These are phyloP conservation scores for Actenoides lindsayi DNA, from an alignment of 2,113 vertebrate species.

Conservation along the genomic window DNA sequence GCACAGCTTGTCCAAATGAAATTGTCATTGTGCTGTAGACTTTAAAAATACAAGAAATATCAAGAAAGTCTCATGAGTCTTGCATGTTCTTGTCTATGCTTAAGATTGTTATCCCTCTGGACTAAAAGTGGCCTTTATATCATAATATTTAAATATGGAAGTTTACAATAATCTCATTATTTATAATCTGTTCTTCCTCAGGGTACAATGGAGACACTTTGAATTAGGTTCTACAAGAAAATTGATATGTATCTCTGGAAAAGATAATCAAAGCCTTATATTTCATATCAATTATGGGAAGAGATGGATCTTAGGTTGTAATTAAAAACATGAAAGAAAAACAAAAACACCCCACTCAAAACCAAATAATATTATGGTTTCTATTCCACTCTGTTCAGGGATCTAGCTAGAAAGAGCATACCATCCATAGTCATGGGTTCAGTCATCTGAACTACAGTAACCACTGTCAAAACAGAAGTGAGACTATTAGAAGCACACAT, in stretches of 20 bases:
- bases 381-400: neutral
- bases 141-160: neutral
- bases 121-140: neutral
- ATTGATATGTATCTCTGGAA: neutral
- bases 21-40: neutral
- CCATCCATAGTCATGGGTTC: neutral
- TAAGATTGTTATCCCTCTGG: neutral
- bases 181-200: neutral
- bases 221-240: neutral
- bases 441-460: neutral
- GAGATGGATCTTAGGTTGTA: neutral
- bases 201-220: neutral
- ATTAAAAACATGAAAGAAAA: neutral
- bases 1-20: neutral
- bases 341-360: fast-evolving
- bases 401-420: neutral
- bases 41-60: neutral
- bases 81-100: neutral
- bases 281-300: neutral
- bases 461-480: neutral
- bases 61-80: neutral
- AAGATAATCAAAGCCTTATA: neutral
- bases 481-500: neutral
- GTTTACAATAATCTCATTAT: neutral
- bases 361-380: neutral